These are phyloP conservation scores for Drosophila mettleri DNA, from an alignment of 2,888 invertebrate species.

Conservation along the genomic window DNA sequence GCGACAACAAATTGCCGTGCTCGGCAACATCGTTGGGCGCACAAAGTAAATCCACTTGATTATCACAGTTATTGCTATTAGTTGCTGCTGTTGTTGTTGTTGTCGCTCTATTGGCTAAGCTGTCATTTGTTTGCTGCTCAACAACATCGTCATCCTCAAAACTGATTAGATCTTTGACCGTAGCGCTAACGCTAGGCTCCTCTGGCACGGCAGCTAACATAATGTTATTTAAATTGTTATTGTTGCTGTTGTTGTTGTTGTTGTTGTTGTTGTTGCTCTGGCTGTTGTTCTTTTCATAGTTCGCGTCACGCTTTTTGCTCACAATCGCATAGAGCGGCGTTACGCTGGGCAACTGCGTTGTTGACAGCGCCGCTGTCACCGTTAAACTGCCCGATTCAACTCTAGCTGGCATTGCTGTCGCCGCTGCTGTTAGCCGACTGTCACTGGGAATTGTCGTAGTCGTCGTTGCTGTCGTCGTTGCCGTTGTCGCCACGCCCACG, in stretches of 20 bases:
- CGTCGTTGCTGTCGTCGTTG: conserved; percentile 11
- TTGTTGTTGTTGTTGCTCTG: conserved; percentile 17
- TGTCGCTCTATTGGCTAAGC: conserved; percentile 30
- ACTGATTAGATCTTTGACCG: conserved; percentile 82
- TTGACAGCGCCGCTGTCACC: conserved; percentile 73
- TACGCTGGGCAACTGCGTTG: conserved; percentile 60
- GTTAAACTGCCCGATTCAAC: conserved; percentile 60
- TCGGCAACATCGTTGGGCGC: conserved; percentile 66
- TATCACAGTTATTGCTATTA: conserved; percentile 47
- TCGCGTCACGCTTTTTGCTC: conserved; percentile 72
- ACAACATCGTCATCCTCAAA: conserved; percentile 79
- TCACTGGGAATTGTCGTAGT: conserved; percentile 15
- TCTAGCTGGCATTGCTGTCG: conserved; percentile 22
- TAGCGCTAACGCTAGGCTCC: conserved; percentile 36
- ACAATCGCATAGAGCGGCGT: conserved; percentile 81
- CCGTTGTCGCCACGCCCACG: conserved; percentile 37
- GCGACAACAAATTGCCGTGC: conserved; percentile 42
- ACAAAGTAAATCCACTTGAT: conserved; percentile 70
- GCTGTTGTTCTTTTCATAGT: conserved; percentile 47
- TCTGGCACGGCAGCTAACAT: conserved; percentile 59
- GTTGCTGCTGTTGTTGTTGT: conserved; percentile 3
- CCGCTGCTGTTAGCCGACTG: conserved; percentile 16
- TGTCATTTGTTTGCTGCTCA: conserved; percentile 25
- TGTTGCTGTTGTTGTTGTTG: conserved; percentile 16
- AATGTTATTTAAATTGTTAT: conserved; percentile 20